Percentiles rank a stretch among this genome's conserved stretches.
phyloP scores from a whole-genome alignment of 2,888 invertebrate genomes.

The Flexamia atlantica region DNA sequence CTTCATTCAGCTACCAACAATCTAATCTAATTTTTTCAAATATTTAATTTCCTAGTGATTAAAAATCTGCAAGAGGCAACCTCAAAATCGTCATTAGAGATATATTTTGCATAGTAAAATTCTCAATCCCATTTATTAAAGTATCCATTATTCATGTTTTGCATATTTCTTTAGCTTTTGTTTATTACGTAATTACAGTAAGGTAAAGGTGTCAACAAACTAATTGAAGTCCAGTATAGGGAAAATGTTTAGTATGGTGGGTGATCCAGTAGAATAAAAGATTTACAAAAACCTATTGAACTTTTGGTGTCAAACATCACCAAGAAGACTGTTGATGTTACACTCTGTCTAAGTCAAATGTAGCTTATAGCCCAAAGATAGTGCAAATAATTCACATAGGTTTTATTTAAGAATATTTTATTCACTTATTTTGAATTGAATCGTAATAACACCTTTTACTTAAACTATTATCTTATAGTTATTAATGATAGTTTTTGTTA shows the following conservation, averaged over 20 bases:
- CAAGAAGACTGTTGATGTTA: conserved; percentile 19
- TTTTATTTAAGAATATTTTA: not conserved
- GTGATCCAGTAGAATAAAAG: conserved; percentile 2
- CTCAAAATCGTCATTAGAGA: too few species aligned
- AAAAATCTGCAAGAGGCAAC: too few species aligned
- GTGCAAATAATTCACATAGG: conserved; percentile 28
- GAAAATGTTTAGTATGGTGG: not conserved
- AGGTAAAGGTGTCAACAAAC: too few species aligned
- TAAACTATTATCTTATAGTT: not conserved
- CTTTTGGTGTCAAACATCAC: conserved; percentile 28
- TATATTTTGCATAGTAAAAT: too few species aligned
- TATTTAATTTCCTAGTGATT: too few species aligned
- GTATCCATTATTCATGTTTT: too few species aligned
- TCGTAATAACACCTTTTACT: not conserved
- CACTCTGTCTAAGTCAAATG: conserved; percentile 32
- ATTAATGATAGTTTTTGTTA: not conserved
- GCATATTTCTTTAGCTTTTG: too few species aligned
- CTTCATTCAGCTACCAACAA: too few species aligned
- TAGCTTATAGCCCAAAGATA: conserved; percentile 53
- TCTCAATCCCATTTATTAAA: too few species aligned
- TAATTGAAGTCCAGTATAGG: not conserved
- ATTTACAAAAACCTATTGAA: not conserved
- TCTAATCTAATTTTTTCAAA: too few species aligned
- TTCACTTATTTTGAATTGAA: conserved; percentile 5
- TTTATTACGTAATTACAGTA: too few species aligned